These are phyloP conservation scores for Hemistola chrysoprasaria DNA, from an alignment of 2,888 invertebrate species.

Conservation along the genomic window DNA sequence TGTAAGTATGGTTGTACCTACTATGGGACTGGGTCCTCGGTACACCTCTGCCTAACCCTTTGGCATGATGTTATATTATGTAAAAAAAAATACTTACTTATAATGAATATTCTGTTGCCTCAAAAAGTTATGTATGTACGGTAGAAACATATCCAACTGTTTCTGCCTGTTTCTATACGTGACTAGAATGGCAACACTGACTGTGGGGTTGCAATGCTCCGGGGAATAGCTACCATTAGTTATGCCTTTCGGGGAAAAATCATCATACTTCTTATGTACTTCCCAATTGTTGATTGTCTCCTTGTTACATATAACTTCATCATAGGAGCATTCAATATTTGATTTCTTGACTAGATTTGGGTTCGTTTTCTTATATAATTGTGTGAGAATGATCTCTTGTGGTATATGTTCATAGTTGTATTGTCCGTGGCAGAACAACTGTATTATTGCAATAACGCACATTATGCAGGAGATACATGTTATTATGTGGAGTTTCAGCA, in stretches of 20 bases:
- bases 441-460: constrained; percentile 43
- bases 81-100: constrained; percentile 51
- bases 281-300: constrained; percentile 42
- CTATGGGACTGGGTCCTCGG: no score
- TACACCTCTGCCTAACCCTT: no score
- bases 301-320: constrained; percentile 46
- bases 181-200: constrained; percentile 90
- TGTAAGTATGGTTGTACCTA: no score
- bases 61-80: no score
- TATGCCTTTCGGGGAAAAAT: constrained; percentile 48
- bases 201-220: constrained; percentile 58
- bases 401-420: constrained; percentile 54
- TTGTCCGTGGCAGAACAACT: constrained; percentile 46
- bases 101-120: constrained; percentile 92
- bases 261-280: constrained; percentile 41
- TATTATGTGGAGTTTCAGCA: constrained; percentile 45
- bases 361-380: constrained; percentile 40
- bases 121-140: constrained; percentile 93
- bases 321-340: constrained; percentile 56
- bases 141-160: constrained; percentile 89
- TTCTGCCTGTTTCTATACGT: constrained; percentile 89
- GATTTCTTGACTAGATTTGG: constrained; percentile 38
- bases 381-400: constrained; percentile 36
- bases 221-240: constrained; percentile 59
- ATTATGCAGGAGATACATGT: constrained; percentile 38